Evolutionary conservation across 1,140 invertebrate species (phyloP).

Genomic region (Belonocnema kinseyi): DNA sequence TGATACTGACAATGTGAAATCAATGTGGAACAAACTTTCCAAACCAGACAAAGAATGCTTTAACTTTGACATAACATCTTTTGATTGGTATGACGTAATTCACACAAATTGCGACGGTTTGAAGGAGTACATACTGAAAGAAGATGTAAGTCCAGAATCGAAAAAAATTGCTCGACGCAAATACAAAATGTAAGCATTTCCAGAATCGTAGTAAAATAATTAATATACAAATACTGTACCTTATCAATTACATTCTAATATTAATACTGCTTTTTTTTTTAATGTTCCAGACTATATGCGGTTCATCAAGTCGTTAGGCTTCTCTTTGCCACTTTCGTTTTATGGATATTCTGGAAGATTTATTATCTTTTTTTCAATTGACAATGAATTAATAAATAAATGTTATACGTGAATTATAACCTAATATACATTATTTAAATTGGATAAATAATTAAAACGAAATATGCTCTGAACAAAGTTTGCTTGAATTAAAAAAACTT

Average conservation of each 20-base stretch:
- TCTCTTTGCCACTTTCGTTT: neutral
- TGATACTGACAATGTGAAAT: conserved; percentile 1
- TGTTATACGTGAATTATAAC: too few species aligned
- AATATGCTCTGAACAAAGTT: too few species aligned
- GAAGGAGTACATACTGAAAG: neutral
- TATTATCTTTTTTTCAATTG: neutral
- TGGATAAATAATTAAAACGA: too few species aligned
- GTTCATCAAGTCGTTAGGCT: neutral
- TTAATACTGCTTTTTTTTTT: neutral
- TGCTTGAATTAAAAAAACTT: too few species aligned
- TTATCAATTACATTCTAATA: too few species aligned
- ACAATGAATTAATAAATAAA: too few species aligned
- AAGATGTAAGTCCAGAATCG: neutral
- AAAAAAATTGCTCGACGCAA: neutral
- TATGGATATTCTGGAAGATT: neutral
- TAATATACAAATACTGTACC: too few species aligned
- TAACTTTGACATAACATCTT: conserved; percentile 33
- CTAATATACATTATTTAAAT: too few species aligned
- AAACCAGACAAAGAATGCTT: conserved; percentile 44
- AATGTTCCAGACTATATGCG: neutral
- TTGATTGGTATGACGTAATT: conserved; percentile 35
- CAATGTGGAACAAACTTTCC: conserved; percentile 36
- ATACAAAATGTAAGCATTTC: neutral
- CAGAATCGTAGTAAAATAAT: neutral
- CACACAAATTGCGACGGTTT: neutral